Evolutionary conservation across 2,888 invertebrate genomes (phyloP).

Genomic region (Cremastinae sp.): DNA sequence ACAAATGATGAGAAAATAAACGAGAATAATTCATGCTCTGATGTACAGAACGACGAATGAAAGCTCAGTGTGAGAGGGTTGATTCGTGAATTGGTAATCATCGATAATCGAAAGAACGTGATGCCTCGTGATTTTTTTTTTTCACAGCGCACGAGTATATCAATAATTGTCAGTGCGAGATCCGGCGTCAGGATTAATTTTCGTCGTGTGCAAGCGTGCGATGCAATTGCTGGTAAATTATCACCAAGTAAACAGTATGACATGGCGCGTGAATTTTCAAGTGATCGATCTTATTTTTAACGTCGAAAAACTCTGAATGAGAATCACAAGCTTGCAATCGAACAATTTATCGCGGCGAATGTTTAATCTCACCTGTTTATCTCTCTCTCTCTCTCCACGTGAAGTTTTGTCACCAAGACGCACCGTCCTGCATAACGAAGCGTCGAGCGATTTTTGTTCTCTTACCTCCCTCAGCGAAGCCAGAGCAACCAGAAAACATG

Average conservation of each 20-base stretch:
- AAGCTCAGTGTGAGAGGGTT: not conserved
- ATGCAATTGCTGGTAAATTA: not conserved
- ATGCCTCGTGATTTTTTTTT: conserved; percentile 12
- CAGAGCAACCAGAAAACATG: conserved; percentile 37
- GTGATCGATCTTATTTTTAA: conserved; percentile 11
- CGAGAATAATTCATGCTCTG: no score
- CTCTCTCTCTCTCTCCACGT: conserved; percentile 38
- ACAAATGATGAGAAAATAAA: no score
- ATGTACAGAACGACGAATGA: no score
- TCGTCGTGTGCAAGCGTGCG: not conserved
- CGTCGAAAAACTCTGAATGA: conserved; percentile 35
- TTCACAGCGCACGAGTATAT: conserved; percentile 2
- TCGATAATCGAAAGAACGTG: conserved; percentile 36
- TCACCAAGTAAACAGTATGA: not conserved
- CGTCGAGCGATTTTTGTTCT: conserved; percentile 16
- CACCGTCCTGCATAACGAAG: conserved; percentile 36
- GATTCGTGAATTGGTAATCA: conserved; percentile 12
- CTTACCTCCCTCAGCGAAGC: conserved; percentile 32
- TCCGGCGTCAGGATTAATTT: conserved; percentile 12
- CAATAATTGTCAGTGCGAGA: conserved; percentile 34
- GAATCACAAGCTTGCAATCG: conserved; percentile 5
- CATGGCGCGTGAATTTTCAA: conserved; percentile 13
- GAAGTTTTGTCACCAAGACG: conserved; percentile 55
- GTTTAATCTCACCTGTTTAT: conserved; percentile 63
- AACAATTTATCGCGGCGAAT: not conserved